Conservation (phyloP, 2,113 vertebrate genomes). For the Zapornia atra region DNA sequence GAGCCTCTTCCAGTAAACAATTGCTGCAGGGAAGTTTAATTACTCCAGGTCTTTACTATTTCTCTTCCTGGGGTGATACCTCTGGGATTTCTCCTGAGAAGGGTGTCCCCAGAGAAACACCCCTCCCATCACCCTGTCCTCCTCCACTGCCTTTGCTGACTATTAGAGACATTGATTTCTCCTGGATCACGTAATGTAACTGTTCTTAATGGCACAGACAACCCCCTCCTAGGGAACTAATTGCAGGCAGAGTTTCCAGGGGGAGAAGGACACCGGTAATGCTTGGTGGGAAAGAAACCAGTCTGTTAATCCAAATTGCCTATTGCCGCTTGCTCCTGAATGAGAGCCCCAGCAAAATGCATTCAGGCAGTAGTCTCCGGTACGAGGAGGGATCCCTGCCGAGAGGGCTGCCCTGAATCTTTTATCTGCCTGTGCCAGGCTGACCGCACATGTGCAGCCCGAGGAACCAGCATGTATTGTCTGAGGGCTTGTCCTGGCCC, state of each 20-base stretch:
- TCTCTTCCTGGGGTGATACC: constrained; percentile 4
- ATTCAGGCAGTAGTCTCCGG: background rate
- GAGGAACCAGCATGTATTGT: background rate
- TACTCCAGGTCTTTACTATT: background rate
- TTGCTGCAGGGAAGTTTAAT: constrained; percentile 44
- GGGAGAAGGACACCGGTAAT: background rate
- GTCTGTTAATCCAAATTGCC: background rate
- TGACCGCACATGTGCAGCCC: background rate
- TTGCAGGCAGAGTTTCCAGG: constrained; percentile 54
- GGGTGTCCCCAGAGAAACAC: constrained; percentile 41
- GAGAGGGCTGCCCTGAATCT: background rate
- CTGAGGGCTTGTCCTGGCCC: background rate
- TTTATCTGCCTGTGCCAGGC: background rate
- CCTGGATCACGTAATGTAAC: constrained; percentile 60
- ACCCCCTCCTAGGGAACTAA: constrained; percentile 62
- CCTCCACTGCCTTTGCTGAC: constrained; percentile 40
- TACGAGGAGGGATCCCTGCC: background rate
- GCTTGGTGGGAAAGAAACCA: background rate
- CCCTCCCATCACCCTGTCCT: constrained; percentile 1
- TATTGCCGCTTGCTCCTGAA: background rate
- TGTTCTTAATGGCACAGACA: constrained; percentile 68
- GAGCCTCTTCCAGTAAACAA: constrained; percentile 32
- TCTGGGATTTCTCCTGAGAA: constrained; percentile 18
- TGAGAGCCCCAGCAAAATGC: background rate
- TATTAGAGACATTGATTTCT: constrained; percentile 73